Base-by-base conservation (phyloP, 2,113 vertebrate species). In the Oncorhynchus kisutch region DNA sequence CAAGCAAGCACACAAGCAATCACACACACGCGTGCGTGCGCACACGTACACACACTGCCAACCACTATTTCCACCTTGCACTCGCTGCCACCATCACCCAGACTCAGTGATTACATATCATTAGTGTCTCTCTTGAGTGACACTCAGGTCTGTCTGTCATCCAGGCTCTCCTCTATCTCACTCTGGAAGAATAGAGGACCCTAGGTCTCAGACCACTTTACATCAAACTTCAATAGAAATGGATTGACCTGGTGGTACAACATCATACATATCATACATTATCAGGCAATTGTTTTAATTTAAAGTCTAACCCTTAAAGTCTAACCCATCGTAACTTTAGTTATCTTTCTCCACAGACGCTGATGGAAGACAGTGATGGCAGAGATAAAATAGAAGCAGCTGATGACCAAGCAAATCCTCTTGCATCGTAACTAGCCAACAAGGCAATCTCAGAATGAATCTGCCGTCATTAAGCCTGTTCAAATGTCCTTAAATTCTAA, bases 401-500 rank as follows among this genome's bases (percentile, higher is more conserved):
- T 45, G 54, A 65, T 27, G 51, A 16, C 64, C 18, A 65, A 54
- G 65, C 76, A 73, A 20, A 75, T 66, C 68, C 60, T 75, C 24
- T 85, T 81, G 79, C 86, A 60, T 71, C 72, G 8, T 78, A 73
- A 77, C 77, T 82, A 82, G 81, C 39, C 73, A 80, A 81, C 45
- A 60, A 84, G 71, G 48, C 79, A 86, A 85, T 88, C 77, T 77
- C 81, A 78, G 74, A 88, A 75, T 82, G 79, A 72, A 82, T 84
- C 66, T 67, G 22, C 75, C 70, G 67, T 71, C 83, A 80, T 82
- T 82, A 91, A 91, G 86, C 84, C 81, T 84, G 67, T 81, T 74
- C 82, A 88, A 78, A 93, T 91, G 88, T 88, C 81, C 85, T 87
- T 82, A 86, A 91, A 92, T 90, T 90, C 82, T 81, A 87, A 88